Evolutionary conservation across 2,888 invertebrate genomes (phyloP).

Genomic region (Athetis lepigone): DNA sequence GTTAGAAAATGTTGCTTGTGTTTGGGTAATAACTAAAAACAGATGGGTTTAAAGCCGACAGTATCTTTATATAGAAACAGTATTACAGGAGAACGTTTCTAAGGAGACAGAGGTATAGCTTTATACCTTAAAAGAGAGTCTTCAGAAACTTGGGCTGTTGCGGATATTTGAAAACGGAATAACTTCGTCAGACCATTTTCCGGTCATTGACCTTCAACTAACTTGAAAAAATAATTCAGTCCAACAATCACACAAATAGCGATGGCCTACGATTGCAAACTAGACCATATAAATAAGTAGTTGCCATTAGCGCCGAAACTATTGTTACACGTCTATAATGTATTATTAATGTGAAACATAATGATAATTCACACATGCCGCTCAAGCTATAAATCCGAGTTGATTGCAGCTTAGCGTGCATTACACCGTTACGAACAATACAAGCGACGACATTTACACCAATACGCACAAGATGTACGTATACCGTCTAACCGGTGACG

Average conservation of each 20-base stretch:
- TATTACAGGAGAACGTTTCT: too few relatives aligned
- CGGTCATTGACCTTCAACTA: conserved; percentile 3
- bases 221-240: conserved; percentile 19
- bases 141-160: background rate
- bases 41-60: background rate
- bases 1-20: background rate
- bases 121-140: background rate
- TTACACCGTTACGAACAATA: conserved; percentile 63
- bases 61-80: background rate
- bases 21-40: background rate
- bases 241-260: conserved; percentile 15
- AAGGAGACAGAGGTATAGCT: too few relatives aligned
- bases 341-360: conserved; percentile 56
- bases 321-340: conserved; percentile 52
- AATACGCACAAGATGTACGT: conserved; percentile 55
- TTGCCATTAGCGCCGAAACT: conserved; percentile 47
- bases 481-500: conserved; percentile 72
- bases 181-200: background rate
- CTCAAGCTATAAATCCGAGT: conserved; percentile 57
- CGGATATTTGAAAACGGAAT: background rate
- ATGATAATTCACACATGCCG: conserved; percentile 58
- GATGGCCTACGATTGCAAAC: conserved; percentile 30
- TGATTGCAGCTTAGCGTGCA: conserved; percentile 55
- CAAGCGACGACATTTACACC: conserved; percentile 63
- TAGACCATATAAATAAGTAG: conserved; percentile 45